A percentile compares a stretch with the other conserved stretches of the same genome.
These are phyloP conservation scores for Agelaius tricolor DNA, from an alignment of 2,113 vertebrate species.

Conservation along the genomic window DNA sequence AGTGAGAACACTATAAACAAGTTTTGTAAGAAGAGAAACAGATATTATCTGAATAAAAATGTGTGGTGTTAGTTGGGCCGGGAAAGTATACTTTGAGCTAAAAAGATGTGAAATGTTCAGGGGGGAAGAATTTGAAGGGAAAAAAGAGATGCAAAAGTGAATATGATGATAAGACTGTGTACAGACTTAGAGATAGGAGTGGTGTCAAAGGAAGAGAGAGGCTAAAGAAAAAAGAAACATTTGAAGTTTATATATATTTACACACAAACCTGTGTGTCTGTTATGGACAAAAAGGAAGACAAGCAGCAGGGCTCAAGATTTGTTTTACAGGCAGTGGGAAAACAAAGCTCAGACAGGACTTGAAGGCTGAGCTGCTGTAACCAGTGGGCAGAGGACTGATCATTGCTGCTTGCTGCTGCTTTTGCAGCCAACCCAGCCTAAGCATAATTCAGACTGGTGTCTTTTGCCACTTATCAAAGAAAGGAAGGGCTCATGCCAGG, in stretches of 20 bases:
- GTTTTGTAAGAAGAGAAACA: background rate
- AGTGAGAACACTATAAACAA: background rate
- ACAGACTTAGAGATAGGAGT: background rate
- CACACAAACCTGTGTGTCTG: background rate
- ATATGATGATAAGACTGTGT: background rate
- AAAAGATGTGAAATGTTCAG: background rate
- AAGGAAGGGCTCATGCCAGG: background rate
- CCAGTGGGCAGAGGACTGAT: background rate
- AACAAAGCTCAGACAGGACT: background rate
- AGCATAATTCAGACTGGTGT: constrained; percentile 48
- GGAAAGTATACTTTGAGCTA: background rate
- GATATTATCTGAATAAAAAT: background rate
- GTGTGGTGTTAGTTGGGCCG: background rate
- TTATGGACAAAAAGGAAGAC: background rate
- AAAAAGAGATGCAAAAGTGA: background rate
- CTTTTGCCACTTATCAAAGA: constrained; percentile 1
- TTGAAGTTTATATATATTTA: background rate
- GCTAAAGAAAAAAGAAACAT: background rate
- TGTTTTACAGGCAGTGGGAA: background rate
- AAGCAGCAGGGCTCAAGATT: constrained; percentile 13
- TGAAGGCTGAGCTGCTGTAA: background rate
- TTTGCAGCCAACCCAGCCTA: constrained; percentile 12
- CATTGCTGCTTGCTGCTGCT: constrained; percentile 20
- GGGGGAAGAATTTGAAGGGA: background rate
- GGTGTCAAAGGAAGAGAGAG: background rate